These are phyloP conservation scores for Heliconius hermathena DNA, from an alignment of 1,140 invertebrate genomes.

Conservation along the genomic window DNA sequence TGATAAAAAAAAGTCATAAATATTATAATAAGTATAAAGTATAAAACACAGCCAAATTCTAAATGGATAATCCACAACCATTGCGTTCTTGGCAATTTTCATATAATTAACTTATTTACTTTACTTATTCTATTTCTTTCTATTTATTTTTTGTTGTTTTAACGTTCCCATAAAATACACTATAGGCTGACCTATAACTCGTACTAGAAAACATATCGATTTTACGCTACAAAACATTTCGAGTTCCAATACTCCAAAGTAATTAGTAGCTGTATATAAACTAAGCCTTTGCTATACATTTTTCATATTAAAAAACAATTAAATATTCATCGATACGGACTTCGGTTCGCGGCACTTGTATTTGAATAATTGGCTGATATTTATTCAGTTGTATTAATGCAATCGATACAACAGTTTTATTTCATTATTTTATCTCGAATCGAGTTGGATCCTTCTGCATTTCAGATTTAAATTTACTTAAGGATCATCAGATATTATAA, in stretches of 20 bases:
- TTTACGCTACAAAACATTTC: neutral
- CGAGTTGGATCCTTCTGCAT: slow-evolving; percentile 25
- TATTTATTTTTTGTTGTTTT: no score
- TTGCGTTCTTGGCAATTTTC: no score
- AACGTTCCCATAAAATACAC: no score
- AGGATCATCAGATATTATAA: neutral
- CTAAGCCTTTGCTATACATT: slow-evolving; percentile 34
- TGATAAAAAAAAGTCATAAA: no score
- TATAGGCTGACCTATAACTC: neutral
- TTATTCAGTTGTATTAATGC: slow-evolving; percentile 79
- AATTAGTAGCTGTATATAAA: slow-evolving; percentile 17
- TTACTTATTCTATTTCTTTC: no score
- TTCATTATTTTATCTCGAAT: slow-evolving; percentile 52
- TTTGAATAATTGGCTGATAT: slow-evolving; percentile 81
- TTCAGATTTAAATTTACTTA: slow-evolving; percentile 19
- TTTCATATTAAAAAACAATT: slow-evolving; percentile 62
- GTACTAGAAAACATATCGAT: neutral
- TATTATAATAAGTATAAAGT: no score
- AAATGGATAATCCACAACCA: no score
- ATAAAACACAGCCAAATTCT: no score
- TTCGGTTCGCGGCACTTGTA: slow-evolving; percentile 66
- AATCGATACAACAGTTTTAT: slow-evolving; percentile 71
- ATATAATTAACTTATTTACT: no score
- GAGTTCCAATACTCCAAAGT: slow-evolving; percentile 11
- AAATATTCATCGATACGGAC: slow-evolving; percentile 77